Evolutionary conservation across 2,888 invertebrate genomes (phyloP).

Genomic region (Cataglyphis rosenhaueri): DNA sequence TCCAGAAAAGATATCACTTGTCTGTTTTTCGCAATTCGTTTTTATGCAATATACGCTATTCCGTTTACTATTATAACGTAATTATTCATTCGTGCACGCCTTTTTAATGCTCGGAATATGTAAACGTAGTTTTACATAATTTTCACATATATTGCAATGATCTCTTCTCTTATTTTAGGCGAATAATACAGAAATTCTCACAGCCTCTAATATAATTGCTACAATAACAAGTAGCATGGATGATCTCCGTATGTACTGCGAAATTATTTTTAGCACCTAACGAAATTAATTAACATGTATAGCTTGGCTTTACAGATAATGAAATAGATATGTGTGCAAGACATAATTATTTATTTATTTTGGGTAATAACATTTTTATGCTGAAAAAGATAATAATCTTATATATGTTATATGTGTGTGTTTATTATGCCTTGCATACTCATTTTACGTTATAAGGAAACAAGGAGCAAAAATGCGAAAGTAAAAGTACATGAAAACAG

Average conservation of each 20-base stretch:
- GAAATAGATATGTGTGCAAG: neutral
- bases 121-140: conserved; percentile 78
- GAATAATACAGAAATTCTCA: conserved; percentile 74
- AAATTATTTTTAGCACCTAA: conserved; percentile 73
- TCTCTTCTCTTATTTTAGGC: conserved; percentile 52
- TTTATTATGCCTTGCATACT: neutral
- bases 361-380: conserved; percentile 21
- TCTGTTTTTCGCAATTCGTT: conserved; percentile 28
- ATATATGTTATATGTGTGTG: neutral
- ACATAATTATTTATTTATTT: conserved; percentile 15
- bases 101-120: conserved; percentile 65
- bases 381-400: neutral
- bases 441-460: neutral
- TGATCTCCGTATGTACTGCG: conserved; percentile 56
- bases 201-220: conserved; percentile 68
- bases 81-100: conserved; percentile 66
- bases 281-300: conserved; percentile 72
- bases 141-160: conserved; percentile 70
- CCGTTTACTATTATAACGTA: conserved; percentile 58
- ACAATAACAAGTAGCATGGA: conserved; percentile 61
- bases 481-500: neutral
- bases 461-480: neutral
- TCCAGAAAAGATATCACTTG: conserved; percentile 15
- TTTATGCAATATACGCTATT: conserved; percentile 19
- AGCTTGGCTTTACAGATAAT: neutral